A percentile compares a stretch with the other conserved stretches of the same genome.
These are phyloP conservation scores for Pangasius sanitwongsei DNA, from an alignment of 2,797 vertebrate species.

Conservation along the genomic window DNA sequence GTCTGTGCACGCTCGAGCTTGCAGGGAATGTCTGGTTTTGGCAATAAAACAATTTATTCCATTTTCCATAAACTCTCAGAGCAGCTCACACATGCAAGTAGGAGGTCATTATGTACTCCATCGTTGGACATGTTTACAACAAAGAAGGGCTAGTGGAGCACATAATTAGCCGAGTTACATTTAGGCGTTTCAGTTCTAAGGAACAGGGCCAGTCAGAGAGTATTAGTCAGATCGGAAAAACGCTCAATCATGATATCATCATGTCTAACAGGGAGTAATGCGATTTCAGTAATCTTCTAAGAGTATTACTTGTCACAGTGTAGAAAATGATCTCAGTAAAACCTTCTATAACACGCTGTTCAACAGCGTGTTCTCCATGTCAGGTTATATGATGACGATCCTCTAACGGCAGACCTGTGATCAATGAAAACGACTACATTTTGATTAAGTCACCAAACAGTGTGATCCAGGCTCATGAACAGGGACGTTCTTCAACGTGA, in stretches of 20 bases:
- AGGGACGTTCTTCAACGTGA: background rate
- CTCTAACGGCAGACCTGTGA: background rate
- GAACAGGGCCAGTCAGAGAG: background rate
- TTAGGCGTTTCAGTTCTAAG: background rate
- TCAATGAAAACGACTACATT: background rate
- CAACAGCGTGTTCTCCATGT: background rate
- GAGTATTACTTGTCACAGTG: background rate
- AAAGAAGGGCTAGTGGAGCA: background rate
- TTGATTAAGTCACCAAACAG: background rate
- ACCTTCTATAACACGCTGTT: background rate
- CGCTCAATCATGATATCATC: background rate
- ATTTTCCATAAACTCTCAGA: conserved; percentile 21
- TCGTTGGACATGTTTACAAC: background rate
- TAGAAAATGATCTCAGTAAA: background rate
- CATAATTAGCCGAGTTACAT: background rate
- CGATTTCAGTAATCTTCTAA: background rate
- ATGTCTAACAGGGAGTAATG: background rate
- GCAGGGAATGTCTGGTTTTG: conserved; percentile 25
- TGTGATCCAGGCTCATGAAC: background rate
- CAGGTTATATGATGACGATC: background rate
- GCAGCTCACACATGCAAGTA: background rate
- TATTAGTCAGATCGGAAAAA: background rate
- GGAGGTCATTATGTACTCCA: conserved; percentile 9
- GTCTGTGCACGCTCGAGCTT: conserved; percentile 9
- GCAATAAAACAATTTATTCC: conserved; percentile 20